These are phyloP conservation scores for Callipepla californica DNA, from an alignment of 2,113 vertebrate genomes.

Conservation along the genomic window DNA sequence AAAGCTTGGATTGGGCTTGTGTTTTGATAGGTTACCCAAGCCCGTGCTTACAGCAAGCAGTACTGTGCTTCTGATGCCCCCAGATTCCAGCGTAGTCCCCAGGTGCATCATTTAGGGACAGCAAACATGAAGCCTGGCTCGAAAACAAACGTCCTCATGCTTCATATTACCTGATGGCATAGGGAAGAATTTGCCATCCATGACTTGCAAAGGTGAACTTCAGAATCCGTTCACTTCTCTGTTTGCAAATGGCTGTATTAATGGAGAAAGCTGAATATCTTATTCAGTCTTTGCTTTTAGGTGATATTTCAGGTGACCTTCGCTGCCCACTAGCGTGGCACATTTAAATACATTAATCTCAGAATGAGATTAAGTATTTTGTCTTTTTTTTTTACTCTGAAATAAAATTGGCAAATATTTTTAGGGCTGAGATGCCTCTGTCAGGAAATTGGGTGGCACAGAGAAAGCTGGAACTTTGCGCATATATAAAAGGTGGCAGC, in stretches of 20 bases:
- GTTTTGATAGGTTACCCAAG: not conserved
- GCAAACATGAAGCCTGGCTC: not conserved
- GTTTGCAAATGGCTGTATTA: slow-evolving; percentile 39
- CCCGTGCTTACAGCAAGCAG: not conserved
- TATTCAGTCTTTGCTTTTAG: not conserved
- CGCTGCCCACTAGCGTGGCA: not conserved
- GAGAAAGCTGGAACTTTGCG: not conserved
- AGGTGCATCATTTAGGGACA: not conserved
- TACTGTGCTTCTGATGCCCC: not conserved
- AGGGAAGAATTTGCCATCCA: slow-evolving; percentile 40
- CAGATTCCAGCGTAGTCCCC: not conserved
- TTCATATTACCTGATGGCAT: not conserved
- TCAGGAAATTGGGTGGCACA: not conserved
- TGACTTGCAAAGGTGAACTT: slow-evolving; percentile 64
- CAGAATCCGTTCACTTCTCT: slow-evolving; percentile 16
- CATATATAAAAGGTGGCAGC: not conserved
- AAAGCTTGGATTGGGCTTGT: not conserved
- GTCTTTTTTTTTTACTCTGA: not conserved
- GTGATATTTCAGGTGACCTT: slow-evolving; percentile 33
- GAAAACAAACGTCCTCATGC: not conserved
- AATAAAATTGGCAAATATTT: not conserved
- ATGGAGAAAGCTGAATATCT: slow-evolving; percentile 9
- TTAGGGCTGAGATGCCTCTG: not conserved
- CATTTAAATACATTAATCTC: not conserved
- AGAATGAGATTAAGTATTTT: not conserved